Evolutionary conservation across 2,888 invertebrate species (phyloP).

Genomic region (Chydorus sphaericus): DNA sequence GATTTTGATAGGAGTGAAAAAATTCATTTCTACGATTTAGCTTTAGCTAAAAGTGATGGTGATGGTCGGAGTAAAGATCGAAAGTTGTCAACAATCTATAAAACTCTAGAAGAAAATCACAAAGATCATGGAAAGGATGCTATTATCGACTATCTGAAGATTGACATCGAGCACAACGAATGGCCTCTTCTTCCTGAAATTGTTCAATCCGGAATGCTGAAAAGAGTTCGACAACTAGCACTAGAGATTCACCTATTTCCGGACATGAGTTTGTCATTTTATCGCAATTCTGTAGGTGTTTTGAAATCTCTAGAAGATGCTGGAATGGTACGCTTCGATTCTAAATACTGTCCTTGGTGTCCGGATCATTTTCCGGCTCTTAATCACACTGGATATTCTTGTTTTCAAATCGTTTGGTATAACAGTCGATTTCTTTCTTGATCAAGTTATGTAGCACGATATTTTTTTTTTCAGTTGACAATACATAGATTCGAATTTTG

Average conservation of each 20-base stretch:
- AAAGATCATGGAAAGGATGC: background rate
- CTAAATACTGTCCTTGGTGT: no score
- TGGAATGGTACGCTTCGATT: conserved; percentile 1
- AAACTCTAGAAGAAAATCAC: background rate
- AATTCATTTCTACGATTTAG: conserved; percentile 20
- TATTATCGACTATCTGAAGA: background rate
- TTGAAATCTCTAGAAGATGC: background rate
- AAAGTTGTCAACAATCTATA: background rate
- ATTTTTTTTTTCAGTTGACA: no score
- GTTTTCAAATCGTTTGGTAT: no score
- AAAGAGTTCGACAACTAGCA: no score
- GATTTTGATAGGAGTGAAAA: conserved; percentile 21
- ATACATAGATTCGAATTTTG: no score
- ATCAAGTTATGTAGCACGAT: no score
- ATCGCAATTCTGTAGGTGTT: no score
- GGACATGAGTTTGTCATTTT: no score
- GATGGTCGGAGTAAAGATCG: background rate
- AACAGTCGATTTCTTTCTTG: no score
- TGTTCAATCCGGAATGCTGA: background rate
- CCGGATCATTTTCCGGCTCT: no score
- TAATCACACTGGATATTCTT: no score
- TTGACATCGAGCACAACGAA: background rate
- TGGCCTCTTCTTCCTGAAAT: background rate
- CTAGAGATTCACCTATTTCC: no score
- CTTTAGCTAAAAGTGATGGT: background rate